Evolutionary conservation across 2,113 vertebrate genomes (phyloP).

Genomic region (Anhinga anhinga): DNA sequence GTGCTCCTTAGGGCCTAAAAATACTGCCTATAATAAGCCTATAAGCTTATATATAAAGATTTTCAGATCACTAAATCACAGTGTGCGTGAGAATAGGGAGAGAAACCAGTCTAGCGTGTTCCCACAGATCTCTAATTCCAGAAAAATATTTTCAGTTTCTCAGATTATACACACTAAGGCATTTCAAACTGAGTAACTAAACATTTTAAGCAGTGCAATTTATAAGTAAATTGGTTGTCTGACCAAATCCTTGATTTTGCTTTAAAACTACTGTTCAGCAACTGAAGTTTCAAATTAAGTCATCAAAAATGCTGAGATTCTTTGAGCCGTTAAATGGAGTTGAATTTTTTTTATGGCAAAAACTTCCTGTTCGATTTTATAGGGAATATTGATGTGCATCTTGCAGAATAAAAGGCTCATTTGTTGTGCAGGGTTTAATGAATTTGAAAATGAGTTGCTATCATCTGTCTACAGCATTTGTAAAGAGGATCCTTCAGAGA

Average conservation of each 20-base stretch:
- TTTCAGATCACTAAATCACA: neutral
- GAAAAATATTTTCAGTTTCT: neutral
- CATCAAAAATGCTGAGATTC: neutral
- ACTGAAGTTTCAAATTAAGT: neutral
- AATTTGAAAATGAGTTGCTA: neutral
- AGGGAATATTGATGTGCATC: neutral
- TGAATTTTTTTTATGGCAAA: neutral
- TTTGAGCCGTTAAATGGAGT: neutral
- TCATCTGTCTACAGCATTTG: neutral
- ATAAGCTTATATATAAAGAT: neutral
- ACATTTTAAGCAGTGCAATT: neutral
- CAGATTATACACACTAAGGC: neutral
- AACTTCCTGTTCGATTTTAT: neutral
- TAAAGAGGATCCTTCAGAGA: neutral
- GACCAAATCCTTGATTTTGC: neutral
- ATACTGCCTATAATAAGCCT: neutral
- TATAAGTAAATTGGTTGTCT: neutral
- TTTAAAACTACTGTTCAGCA: neutral
- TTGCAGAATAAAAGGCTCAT: neutral
- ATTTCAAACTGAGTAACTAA: neutral
- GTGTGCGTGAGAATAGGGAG: neutral
- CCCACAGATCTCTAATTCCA: neutral
- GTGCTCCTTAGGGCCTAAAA: neutral
- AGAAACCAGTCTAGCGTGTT: neutral
- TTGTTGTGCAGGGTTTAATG: neutral